Evolutionary conservation across 1,140 invertebrate genomes (phyloP).

Genomic region (Drosophila quadrilineata): DNA sequence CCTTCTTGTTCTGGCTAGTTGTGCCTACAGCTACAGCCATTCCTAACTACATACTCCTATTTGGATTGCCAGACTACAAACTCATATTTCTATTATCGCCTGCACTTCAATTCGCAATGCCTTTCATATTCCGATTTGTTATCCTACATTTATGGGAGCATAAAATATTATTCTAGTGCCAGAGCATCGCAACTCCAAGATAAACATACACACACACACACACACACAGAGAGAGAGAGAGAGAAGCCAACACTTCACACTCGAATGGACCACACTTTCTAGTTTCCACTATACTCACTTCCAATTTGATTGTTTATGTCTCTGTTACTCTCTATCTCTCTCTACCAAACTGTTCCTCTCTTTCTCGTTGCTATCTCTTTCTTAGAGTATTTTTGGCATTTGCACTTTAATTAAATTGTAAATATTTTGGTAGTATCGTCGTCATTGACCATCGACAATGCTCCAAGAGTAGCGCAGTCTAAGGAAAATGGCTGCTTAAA

Average conservation of each 20-base stretch:
- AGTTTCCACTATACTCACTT: not conserved
- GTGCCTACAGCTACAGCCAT: no score
- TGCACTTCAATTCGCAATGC: no score
- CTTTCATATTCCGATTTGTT: no score
- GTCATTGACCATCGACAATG: slow-evolving; percentile 13
- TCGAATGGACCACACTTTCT: not conserved
- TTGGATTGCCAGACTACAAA: no score
- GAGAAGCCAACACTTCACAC: slow-evolving; percentile 37
- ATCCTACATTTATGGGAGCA: no score
- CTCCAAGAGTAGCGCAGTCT: not conserved
- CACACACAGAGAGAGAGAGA: no score
- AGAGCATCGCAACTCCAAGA: slow-evolving; percentile 23
- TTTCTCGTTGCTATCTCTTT: not conserved
- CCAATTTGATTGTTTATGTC: not conserved
- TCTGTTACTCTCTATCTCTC: not conserved
- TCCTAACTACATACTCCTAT: no score
- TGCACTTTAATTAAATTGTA: slow-evolving; percentile 75
- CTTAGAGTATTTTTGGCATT: slow-evolving; percentile 45
- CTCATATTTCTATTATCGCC: no score
- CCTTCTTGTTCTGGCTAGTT: no score
- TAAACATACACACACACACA: no score
- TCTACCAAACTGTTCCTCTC: not conserved
- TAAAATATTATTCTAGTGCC: slow-evolving; percentile 37
- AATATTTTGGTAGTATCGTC: slow-evolving; percentile 54
- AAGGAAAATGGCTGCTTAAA: not conserved